phyloP scores from a whole-genome alignment of 2,113 vertebrate genomes.

The Nerophis lumbriciformis region DNA sequence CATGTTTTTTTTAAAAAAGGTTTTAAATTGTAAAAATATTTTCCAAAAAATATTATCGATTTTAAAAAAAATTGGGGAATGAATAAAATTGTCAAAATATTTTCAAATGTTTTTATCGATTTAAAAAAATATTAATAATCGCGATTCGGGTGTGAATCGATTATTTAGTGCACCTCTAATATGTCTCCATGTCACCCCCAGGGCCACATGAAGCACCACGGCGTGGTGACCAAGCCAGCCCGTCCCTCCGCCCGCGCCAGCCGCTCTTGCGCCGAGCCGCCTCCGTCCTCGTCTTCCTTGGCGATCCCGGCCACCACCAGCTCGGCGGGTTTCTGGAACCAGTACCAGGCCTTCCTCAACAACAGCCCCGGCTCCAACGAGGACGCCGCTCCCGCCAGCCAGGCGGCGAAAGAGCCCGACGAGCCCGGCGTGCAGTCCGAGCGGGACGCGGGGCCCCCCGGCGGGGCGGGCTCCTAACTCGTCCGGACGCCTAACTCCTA shows the following conservation, averaged over 20 bases:
- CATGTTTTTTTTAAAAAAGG: too few species aligned
- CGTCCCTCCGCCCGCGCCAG: constrained; percentile 57
- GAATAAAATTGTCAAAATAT: too few species aligned
- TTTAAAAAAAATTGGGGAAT: too few species aligned
- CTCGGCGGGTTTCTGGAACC: constrained; percentile 70
- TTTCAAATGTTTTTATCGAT: too few species aligned
- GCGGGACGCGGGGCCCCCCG: constrained; percentile 34
- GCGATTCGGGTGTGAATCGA: too few species aligned
- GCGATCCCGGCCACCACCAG: constrained; percentile 65
- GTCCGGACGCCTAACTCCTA: not conserved
- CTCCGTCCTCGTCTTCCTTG: constrained; percentile 49
- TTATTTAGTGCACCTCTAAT: too few species aligned
- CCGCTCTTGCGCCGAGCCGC: constrained; percentile 60
- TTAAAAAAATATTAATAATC: too few species aligned
- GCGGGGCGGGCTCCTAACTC: constrained; percentile 35
- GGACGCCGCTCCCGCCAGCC: constrained; percentile 26
- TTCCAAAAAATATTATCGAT: too few species aligned
- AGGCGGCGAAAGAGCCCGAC: constrained; percentile 44
- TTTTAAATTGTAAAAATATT: too few species aligned
- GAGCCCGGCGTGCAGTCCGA: constrained; percentile 45
- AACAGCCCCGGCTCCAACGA: constrained; percentile 52
- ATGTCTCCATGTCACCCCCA: constrained; percentile 14
- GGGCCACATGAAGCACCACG: constrained; percentile 78
- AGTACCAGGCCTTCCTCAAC: constrained; percentile 69
- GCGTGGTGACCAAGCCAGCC: constrained; percentile 56